Conservation (phyloP, 2,888 invertebrate species). For the Dascillus cervinus region DNA sequence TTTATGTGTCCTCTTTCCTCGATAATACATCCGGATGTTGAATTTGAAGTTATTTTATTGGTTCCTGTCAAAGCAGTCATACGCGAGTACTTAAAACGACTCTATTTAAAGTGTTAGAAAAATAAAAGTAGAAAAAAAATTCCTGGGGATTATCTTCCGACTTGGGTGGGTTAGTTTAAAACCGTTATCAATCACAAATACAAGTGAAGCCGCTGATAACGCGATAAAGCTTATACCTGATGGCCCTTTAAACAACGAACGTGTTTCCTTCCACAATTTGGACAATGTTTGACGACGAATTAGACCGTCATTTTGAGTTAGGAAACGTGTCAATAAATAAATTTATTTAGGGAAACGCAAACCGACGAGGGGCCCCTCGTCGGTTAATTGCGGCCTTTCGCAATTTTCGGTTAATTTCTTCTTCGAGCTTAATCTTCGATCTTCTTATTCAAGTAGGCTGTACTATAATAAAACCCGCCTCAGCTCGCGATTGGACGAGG, state of each 20-base stretch:
- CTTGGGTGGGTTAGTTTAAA: conserved; percentile 22
- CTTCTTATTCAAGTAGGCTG: conserved; percentile 17
- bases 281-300: conserved; percentile 14
- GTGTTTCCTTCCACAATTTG: conserved; percentile 1
- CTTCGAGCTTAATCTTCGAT: conserved; percentile 4
- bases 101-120: conserved; percentile 15
- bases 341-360: conserved; percentile 15
- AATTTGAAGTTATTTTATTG: conserved; percentile 9
- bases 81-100: conserved; percentile 11
- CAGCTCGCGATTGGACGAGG: conserved; percentile 19
- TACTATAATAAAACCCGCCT: conserved; percentile 22
- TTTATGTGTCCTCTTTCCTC: conserved; percentile 8
- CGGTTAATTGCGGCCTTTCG: too few species aligned
- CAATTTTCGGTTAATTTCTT: too few species aligned
- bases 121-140: conserved; percentile 13
- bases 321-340: conserved; percentile 19
- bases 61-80: conserved; percentile 16
- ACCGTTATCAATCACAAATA: conserved; percentile 21
- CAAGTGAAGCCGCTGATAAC: conserved; percentile 10
- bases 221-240: conserved; percentile 13
- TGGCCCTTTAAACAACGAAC: neutral
- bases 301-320: conserved; percentile 17
- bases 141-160: conserved; percentile 13
- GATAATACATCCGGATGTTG: conserved; percentile 14
- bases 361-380: too few species aligned